Evolutionary conservation across 30 jellyfish, hydroid and myxozoan species (phyloP), one percentile per base, ranked within the genome.

Genomic region (Aurelia sp.): DNA sequence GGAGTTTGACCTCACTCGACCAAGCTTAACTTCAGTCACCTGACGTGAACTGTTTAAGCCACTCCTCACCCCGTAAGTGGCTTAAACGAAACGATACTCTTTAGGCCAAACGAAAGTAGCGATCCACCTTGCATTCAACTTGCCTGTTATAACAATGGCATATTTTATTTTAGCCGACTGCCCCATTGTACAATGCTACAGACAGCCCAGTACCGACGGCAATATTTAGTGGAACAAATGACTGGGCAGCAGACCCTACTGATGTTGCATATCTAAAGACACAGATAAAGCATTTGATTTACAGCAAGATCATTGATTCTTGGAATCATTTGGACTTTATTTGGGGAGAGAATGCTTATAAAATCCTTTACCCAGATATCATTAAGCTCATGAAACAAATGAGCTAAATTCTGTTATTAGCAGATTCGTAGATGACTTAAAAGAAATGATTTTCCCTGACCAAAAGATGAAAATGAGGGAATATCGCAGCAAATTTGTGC

Each of bases 231-330:
- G 97, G 84, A 4, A 67, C 90, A 13, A 75, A 93, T 41, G 98
- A 93, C 63, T 93, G 98, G 98, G 86, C 89, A 8, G 98, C 98
- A 22, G 98, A 93, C 82, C 97, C 98, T 5, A 60, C 75, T 0
- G 98, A 93, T 88, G 90, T 93, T 38, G 87, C 91, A 8, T 21
- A 48, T 17, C 68, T 91, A 31, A 73, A 41, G 63, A 93, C 93
- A 7, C 72, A 72, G 17, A 71, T 91, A 16, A 67, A 64, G 63
- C 50, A 86, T 61, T 65, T 91, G 44, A 57, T 91, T 8, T 74
- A 22, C 69, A 62, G 78, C 83, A 76, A 85, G 63, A 81, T 72
- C 63, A 48, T 91, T 35, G 94, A 78, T 7, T 72, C 53, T 13
- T 91, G 97, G 98, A 88, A 88, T 61, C 98, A 93, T 76, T 52